These are phyloP conservation scores for Ametastegia equiseti DNA, from an alignment of 2,888 invertebrate genomes.

Conservation along the genomic window DNA sequence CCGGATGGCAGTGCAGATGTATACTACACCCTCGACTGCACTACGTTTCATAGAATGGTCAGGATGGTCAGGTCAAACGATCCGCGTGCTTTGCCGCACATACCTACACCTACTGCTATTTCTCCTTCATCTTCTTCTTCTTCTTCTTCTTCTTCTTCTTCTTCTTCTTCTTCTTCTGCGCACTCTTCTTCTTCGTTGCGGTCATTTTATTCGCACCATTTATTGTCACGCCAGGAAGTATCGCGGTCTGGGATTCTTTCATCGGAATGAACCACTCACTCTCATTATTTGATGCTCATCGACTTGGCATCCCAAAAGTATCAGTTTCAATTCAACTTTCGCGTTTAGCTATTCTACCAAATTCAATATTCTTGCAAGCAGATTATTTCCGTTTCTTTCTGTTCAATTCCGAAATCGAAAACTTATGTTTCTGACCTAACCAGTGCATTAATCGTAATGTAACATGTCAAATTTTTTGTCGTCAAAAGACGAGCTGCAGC, in stretches of 20 bases:
- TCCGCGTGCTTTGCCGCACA: conserved; percentile 62
- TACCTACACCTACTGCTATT: conserved; percentile 67
- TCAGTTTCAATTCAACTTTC: too few relatives aligned
- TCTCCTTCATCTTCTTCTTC: background rate
- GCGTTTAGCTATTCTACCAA: too few relatives aligned
- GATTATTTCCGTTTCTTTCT: too few relatives aligned
- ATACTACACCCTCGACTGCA: conserved; percentile 69
- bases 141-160: background rate
- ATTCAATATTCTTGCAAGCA: too few relatives aligned
- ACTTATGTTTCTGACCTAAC: too few relatives aligned
- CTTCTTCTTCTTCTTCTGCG: too few relatives aligned
- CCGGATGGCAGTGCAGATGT: conserved; percentile 54
- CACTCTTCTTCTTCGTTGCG: background rate
- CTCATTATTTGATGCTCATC: background rate
- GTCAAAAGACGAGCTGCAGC: too few relatives aligned
- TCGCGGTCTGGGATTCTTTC: background rate
- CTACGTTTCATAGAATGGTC: conserved; percentile 71
- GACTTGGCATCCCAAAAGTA: background rate
- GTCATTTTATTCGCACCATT: conserved; percentile 16
- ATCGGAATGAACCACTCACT: background rate
- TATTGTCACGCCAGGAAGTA: background rate
- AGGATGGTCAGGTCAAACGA: conserved; percentile 71
- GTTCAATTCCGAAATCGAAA: too few relatives aligned
- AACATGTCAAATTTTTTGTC: too few relatives aligned
- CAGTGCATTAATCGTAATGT: too few relatives aligned